Base-by-base conservation (phyloP, 2,113 vertebrate species). In the Macroglossus sobrinus region DNA sequence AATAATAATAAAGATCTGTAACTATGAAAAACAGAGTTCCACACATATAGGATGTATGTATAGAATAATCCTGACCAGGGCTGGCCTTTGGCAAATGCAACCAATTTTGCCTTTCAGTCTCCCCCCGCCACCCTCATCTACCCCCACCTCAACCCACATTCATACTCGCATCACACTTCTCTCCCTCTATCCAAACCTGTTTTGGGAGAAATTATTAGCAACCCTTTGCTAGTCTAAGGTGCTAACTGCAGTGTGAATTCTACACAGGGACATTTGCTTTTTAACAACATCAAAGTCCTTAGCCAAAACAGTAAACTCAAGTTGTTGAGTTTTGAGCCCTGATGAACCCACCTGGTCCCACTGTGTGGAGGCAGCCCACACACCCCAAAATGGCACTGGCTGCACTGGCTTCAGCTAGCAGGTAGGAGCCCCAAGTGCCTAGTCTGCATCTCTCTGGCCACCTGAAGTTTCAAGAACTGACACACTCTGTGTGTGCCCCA, bases 281-380 rank as follows among this genome's bases (percentile, higher is more conserved):
- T 28, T 59, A 75, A 55, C 21, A 63, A 28, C 3, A 50, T 8
- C 13, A 47, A 78, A 40, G 3, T 45, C 26, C 40, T 86, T 64
- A 72, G 0, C 28, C 33, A 72, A 88, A 78, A 91, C n/a, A 50
- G 18, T 40, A 55, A 2, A 16, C 53, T 89, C 7, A 4, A 7
- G 4, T 11, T 7, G 4, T 26, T 4, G 59, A 47, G 75, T 66
- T 72, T 13, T 43, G 53, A 76, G 28, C 10, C 64, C n/a, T 91
- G n/a, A n/a, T 28, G 35, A 1, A 3, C 18, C 28, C 30, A 8
- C 11, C 71, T 28, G 14, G 7, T 6, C 13, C 19, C 18, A 15
- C 4, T 2, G 2, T n/a, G 12, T 26, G 24, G 35, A n/a, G 40
- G 66, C 2, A 0, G 24, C 26, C 35, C 1, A 0, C 30, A 2